These are phyloP conservation scores for Carterocephalus palaemon DNA, from an alignment of 2,888 invertebrate species.

Conservation along the genomic window DNA sequence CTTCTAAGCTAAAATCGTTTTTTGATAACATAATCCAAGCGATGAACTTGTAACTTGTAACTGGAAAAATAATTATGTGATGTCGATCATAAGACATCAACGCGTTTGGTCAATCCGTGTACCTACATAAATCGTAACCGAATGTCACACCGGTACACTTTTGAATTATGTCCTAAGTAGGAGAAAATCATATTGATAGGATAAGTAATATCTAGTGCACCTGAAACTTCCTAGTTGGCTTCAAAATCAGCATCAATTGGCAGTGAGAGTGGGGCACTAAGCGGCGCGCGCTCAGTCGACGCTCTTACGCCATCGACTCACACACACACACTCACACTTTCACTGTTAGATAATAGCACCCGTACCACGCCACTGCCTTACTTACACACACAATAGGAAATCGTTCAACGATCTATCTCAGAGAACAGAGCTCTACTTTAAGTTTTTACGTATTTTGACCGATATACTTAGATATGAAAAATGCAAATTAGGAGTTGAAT, in stretches of 20 bases:
- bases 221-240: conserved; percentile 64
- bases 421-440: conserved; percentile 23
- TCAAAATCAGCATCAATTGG: conserved; percentile 55
- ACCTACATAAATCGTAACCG: conserved; percentile 24
- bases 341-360: conserved; percentile 74
- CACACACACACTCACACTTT: conserved; percentile 73
- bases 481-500: too few species aligned
- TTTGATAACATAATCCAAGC: too few species aligned
- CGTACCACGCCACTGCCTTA: conserved; percentile 66
- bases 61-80: conserved; percentile 1
- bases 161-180: conserved; percentile 41
- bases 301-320: conserved; percentile 58
- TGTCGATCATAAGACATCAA: conserved; percentile 31
- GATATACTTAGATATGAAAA: conserved; percentile 16
- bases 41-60: too few species aligned
- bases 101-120: conserved; percentile 22
- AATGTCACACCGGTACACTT: conserved; percentile 33
- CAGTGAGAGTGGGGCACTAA: conserved; percentile 62
- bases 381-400: conserved; percentile 69
- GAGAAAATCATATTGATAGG: conserved; percentile 34
- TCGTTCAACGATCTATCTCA: conserved; percentile 46
- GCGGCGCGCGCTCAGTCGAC: conserved; percentile 42
- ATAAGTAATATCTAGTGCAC: conserved; percentile 48
- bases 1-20: too few species aligned
- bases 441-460: conserved; percentile 30